These are phyloP conservation scores for Liasis olivaceus DNA, from an alignment of 2,797 vertebrate genomes.

Conservation along the genomic window DNA sequence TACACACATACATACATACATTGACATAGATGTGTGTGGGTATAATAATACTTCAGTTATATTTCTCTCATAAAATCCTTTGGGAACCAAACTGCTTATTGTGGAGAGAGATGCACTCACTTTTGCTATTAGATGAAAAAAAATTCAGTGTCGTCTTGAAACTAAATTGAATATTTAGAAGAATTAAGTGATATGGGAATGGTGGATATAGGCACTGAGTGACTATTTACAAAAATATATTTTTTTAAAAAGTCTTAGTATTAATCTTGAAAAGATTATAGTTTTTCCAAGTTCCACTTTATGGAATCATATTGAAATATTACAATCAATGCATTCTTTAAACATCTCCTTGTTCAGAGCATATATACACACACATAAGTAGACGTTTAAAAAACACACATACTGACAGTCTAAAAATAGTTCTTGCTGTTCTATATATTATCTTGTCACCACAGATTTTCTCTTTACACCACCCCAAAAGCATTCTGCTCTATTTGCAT, in stretches of 20 bases:
- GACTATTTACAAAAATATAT: constrained; percentile 35
- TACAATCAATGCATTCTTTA: background rate
- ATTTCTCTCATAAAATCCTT: constrained; percentile 48
- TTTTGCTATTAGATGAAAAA: constrained; percentile 33
- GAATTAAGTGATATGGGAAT: constrained; percentile 23
- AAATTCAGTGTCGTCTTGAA: background rate
- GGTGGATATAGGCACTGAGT: constrained; percentile 37
- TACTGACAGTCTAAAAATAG: constrained; percentile 26
- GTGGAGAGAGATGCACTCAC: constrained; percentile 30
- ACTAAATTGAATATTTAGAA: constrained; percentile 43
- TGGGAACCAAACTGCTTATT: constrained; percentile 46
- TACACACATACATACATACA: background rate
- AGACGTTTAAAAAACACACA: background rate
- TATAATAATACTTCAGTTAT: constrained; percentile 45
- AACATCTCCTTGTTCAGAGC: constrained; percentile 13
- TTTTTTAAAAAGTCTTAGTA: background rate
- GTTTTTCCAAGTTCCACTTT: background rate
- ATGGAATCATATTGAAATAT: constrained; percentile 37
- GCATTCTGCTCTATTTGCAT: background rate
- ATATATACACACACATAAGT: constrained; percentile 7
- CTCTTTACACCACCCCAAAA: constrained; percentile 14
- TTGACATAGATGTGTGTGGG: background rate
- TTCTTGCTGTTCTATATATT: constrained; percentile 20
- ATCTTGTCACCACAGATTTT: background rate
- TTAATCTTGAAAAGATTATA: constrained; percentile 33